These are phyloP conservation scores for Patiria pectinifera DNA, from an alignment of 53 echinoderm and acorn worm genomes.

Conservation along the genomic window DNA sequence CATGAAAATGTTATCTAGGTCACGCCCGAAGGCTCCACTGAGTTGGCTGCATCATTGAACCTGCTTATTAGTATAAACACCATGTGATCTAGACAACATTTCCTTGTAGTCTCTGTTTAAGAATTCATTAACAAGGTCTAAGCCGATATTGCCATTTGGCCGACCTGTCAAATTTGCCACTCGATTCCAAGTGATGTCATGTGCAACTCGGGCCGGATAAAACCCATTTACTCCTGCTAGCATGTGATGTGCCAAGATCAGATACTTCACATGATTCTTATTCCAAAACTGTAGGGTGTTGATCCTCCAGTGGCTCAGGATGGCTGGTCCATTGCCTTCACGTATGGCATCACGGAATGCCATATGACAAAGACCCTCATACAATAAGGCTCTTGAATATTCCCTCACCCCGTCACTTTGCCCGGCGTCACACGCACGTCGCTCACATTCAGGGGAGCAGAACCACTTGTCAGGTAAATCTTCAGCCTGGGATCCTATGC, in stretches of 20 bases:
- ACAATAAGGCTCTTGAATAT: conserved; percentile 40
- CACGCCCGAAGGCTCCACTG: conserved; percentile 40
- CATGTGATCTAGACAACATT: conserved; percentile 24
- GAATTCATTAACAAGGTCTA: conserved; percentile 45
- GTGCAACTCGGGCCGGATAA: conserved; percentile 16
- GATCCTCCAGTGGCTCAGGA: conserved; percentile 54
- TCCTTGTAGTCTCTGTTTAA: conserved; percentile 44
- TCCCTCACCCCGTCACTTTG: conserved; percentile 32
- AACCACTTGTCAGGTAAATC: conserved; percentile 50
- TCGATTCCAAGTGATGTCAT: conserved; percentile 43
- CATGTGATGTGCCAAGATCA: conserved; percentile 7
- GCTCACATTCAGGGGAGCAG: conserved; percentile 3
- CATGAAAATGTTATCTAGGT: conserved; percentile 13
- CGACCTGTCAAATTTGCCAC: conserved; percentile 54
- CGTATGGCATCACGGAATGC: conserved; percentile 40
- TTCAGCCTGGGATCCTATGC: background rate
- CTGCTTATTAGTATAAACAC: conserved; percentile 21
- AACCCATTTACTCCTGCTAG: conserved; percentile 12
- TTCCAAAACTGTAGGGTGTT: conserved; percentile 49
- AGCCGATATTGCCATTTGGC: conserved; percentile 42
- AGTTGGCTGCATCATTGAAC: conserved; percentile 24
- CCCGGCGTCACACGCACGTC: background rate
- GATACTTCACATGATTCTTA: conserved; percentile 5
- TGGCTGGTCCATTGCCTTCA: conserved; percentile 60
- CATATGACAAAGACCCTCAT: conserved; percentile 40